phyloP scores from a whole-genome alignment of 1,140 invertebrate genomes.

The Propsilocerus akamusi region DNA sequence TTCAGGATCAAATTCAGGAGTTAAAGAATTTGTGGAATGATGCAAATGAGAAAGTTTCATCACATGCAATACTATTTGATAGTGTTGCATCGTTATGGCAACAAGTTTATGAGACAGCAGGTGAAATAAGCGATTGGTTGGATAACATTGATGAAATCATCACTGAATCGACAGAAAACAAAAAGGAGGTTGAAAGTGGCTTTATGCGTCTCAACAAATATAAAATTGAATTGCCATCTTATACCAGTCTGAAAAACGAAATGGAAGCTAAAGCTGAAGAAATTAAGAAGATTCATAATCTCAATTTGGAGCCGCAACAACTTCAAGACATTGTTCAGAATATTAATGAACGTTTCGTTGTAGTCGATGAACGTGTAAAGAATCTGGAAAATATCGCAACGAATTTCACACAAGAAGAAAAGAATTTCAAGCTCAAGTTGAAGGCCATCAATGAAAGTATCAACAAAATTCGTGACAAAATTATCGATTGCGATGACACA shows the following conservation, averaged over 20 bases:
- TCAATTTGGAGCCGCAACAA: constrained; percentile 45
- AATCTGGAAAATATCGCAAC: constrained; percentile 53
- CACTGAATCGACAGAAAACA: constrained; percentile 49
- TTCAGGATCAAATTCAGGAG: constrained; percentile 40
- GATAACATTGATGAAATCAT: constrained; percentile 57
- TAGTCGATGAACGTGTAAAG: constrained; percentile 50
- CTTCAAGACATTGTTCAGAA: constrained; percentile 31
- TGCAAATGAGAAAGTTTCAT: constrained; percentile 44
- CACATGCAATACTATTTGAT: constrained; percentile 58
- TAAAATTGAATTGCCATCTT: constrained; percentile 63
- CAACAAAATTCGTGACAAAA: constrained; percentile 58
- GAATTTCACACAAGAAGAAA: constrained; percentile 52
- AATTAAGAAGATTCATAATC: constrained; percentile 50
- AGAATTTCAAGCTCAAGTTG: constrained; percentile 44
- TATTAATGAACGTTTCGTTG: constrained; percentile 40
- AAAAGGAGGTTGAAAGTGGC: constrained; percentile 60
- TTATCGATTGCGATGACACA: constrained; percentile 81
- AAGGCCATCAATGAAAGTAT: constrained; percentile 48
- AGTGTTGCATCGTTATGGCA: constrained; percentile 81
- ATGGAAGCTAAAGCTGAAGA: constrained; percentile 64
- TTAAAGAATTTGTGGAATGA: constrained; percentile 56
- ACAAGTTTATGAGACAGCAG: constrained; percentile 70
- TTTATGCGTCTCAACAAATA: constrained; percentile 62
- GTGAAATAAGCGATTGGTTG: constrained; percentile 68
- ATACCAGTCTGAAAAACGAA: constrained; percentile 52